These are phyloP conservation scores for Neosilurus hyrtlii DNA, from an alignment of 2,797 vertebrate genomes.

Conservation along the genomic window DNA sequence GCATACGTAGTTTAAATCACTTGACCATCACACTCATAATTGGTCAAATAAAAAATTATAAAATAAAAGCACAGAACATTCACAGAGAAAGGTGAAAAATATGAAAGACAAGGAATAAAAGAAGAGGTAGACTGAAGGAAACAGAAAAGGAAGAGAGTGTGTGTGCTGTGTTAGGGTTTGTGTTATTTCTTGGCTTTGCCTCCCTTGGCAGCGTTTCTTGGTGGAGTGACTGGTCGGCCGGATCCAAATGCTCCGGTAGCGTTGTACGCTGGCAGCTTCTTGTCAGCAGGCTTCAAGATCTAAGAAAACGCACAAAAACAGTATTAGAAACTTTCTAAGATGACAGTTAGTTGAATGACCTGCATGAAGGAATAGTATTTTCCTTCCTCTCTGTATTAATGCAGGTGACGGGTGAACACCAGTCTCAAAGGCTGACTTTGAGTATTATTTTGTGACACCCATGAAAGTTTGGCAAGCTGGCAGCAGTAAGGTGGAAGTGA, in stretches of 20 bases:
- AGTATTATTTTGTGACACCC: too few species aligned
- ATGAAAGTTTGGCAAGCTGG: too few species aligned
- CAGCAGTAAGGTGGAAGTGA: too few species aligned
- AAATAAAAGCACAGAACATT: neutral
- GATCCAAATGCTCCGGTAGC: slow-evolving; percentile 70
- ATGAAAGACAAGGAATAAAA: slow-evolving; percentile 71
- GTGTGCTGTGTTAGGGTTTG: neutral
- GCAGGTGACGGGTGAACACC: too few species aligned
- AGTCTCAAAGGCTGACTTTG: too few species aligned
- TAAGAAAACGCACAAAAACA: slow-evolving; percentile 43
- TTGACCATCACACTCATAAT: slow-evolving; percentile 42
- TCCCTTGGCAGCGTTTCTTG: slow-evolving; percentile 67
- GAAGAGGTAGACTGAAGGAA: slow-evolving; percentile 73
- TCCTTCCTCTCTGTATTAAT: too few species aligned
- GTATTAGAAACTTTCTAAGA: too few species aligned
- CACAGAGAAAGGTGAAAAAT: slow-evolving; percentile 31
- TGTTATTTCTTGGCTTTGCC: slow-evolving; percentile 81
- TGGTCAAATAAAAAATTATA: neutral
- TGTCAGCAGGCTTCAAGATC: slow-evolving; percentile 82
- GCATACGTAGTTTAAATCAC: slow-evolving; percentile 55
- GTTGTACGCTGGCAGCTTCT: slow-evolving; percentile 74
- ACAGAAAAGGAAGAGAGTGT: slow-evolving; percentile 62
- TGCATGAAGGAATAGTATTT: too few species aligned
- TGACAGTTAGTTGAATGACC: too few species aligned
- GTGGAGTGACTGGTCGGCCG: slow-evolving; percentile 76